phyloP scores from a whole-genome alignment of 2,113 vertebrate species.

The Microcebus murinus region DNA sequence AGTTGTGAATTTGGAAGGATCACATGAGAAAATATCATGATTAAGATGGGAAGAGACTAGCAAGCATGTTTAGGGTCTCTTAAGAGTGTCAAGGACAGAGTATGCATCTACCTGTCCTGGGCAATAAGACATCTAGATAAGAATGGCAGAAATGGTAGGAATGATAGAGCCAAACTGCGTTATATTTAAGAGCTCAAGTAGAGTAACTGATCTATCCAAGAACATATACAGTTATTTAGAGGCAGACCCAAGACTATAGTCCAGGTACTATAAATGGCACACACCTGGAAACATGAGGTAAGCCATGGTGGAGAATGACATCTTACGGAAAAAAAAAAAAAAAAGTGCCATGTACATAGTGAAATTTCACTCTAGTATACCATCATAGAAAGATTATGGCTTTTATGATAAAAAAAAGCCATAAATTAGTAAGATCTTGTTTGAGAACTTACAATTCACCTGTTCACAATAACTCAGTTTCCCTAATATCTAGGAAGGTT shows the following conservation, averaged over 20 bases:
- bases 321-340: not conserved
- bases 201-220: not conserved
- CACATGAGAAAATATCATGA: not conserved
- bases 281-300: not conserved
- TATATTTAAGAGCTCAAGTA: not conserved
- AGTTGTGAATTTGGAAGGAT: not conserved
- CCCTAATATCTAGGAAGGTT: not conserved
- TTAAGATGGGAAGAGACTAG: not conserved
- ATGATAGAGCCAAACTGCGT: not conserved
- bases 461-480: not conserved
- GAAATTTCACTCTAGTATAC: not conserved
- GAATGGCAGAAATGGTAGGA: not conserved
- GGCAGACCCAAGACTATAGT: not conserved
- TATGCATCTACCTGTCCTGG: not conserved
- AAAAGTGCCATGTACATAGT: not conserved
- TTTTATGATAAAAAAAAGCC: slow-evolving; percentile 37
- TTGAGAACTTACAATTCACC: not conserved
- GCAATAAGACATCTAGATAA: not conserved
- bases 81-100: not conserved
- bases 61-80: not conserved
- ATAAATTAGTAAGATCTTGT: not conserved
- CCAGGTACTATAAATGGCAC: not conserved
- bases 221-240: not conserved
- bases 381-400: not conserved
- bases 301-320: not conserved